These are phyloP conservation scores for Hydroisotoma schaefferi DNA, from an alignment of 2,888 invertebrate species.

Conservation along the genomic window DNA sequence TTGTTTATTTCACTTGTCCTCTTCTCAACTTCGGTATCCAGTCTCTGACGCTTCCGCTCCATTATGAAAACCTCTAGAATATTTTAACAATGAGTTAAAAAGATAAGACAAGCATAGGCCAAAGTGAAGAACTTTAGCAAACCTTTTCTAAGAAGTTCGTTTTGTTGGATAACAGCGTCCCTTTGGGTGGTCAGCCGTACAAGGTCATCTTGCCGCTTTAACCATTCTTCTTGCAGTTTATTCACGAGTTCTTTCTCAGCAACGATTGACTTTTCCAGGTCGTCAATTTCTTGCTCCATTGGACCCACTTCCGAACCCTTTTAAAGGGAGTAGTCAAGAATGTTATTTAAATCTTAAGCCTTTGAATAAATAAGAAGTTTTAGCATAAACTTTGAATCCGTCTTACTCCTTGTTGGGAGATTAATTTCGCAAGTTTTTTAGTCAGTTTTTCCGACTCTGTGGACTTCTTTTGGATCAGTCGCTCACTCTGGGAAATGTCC, in stretches of 20 bases:
- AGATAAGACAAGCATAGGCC: too few relatives aligned
- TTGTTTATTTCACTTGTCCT: constrained; percentile 59
- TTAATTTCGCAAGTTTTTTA: constrained; percentile 57
- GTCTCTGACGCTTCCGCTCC: constrained; percentile 69
- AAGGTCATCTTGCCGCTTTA: constrained; percentile 70
- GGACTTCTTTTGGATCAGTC: constrained; percentile 56
- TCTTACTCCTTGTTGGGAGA: constrained; percentile 55
- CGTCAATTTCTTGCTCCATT: constrained; percentile 62
- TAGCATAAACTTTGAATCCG: too few relatives aligned
- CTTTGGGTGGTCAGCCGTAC: constrained; percentile 67
- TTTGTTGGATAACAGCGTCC: constrained; percentile 64
- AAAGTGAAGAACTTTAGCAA: constrained; percentile 10
- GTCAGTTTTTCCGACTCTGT: constrained; percentile 57
- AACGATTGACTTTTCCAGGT: constrained; percentile 64
- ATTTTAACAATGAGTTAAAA: constrained; percentile 17
- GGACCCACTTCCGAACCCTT: constrained; percentile 55
- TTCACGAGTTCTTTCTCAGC: constrained; percentile 62
- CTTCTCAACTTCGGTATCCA: constrained; percentile 63
- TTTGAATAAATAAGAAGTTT: too few relatives aligned
- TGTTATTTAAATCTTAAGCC: neutral
- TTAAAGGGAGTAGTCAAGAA: neutral
- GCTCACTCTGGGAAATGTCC: constrained; percentile 55
- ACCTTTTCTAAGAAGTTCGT: constrained; percentile 71
- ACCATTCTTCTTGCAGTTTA: constrained; percentile 68
- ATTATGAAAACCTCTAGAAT: constrained; percentile 59